A percentile compares a stretch with the other conserved stretches of the same genome.
Conservation (phyloP, 2,113 vertebrate genomes). For the Noctilio leporinus region DNA sequence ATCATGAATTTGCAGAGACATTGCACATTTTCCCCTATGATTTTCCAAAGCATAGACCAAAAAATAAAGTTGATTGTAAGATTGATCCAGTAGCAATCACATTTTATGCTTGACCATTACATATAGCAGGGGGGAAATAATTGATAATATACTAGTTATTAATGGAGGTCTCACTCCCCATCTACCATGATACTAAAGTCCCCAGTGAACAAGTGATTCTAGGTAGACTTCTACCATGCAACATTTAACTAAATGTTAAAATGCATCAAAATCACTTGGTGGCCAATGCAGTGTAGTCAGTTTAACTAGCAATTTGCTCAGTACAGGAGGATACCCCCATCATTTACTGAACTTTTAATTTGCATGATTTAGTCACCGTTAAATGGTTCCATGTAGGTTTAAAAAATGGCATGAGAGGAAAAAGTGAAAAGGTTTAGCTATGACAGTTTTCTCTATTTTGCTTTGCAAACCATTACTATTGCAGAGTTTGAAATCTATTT, state of each 20-base stretch:
- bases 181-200: background rate
- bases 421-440: background rate
- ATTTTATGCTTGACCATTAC: background rate
- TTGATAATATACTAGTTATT: background rate
- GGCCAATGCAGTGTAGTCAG: background rate
- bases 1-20: background rate
- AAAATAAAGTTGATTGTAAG: background rate
- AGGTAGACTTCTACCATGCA: background rate
- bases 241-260: background rate
- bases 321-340: background rate
- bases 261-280: background rate
- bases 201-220: background rate
- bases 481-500: slow-evolving; percentile 15
- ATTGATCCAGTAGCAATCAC: background rate
- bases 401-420: background rate
- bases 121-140: background rate
- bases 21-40: background rate
- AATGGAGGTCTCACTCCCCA: background rate
- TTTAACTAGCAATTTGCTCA: background rate
- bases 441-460: background rate
- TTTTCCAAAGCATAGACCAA: background rate
- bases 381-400: background rate
- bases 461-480: slow-evolving; percentile 35
- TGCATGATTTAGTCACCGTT: background rate
- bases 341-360: background rate